These are phyloP conservation scores for Volucella inanis DNA, from an alignment of 2,888 invertebrate genomes.

Conservation along the genomic window DNA sequence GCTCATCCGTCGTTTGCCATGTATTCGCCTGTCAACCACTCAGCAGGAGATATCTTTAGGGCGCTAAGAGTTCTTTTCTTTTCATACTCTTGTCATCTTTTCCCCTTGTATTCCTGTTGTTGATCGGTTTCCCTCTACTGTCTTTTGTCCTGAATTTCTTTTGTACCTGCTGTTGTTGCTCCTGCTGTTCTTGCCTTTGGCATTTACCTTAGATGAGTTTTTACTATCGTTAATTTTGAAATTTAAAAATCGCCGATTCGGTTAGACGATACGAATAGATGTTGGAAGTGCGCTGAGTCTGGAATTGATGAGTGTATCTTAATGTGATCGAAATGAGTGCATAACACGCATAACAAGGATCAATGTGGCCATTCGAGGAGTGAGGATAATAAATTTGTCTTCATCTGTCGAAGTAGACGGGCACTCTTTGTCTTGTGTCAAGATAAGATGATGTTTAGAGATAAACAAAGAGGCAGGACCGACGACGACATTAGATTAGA, in stretches of 20 bases:
- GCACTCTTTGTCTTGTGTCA: slow-evolving; percentile 57
- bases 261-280: slow-evolving; percentile 2
- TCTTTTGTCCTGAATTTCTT: slow-evolving; percentile 37
- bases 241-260: too few relatives aligned
- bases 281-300: slow-evolving; percentile 1
- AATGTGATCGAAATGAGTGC: slow-evolving; percentile 70
- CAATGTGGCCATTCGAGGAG: slow-evolving; percentile 34
- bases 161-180: slow-evolving; percentile 55
- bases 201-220: background rate
- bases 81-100: slow-evolving; percentile 27
- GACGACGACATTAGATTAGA: slow-evolving; percentile 24
- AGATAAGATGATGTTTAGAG: slow-evolving; percentile 74
- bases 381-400: slow-evolving; percentile 74
- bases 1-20: slow-evolving; percentile 42
- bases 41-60: slow-evolving; percentile 64
- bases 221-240: too few relatives aligned
- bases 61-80: slow-evolving; percentile 58
- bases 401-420: slow-evolving; percentile 69
- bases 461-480: slow-evolving; percentile 66
- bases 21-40: slow-evolving; percentile 51
- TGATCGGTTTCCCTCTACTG: background rate
- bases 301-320: slow-evolving; percentile 57
- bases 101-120: slow-evolving; percentile 20
- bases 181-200: background rate
- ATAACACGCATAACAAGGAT: slow-evolving; percentile 56